Evolutionary conservation across 1,140 invertebrate genomes (phyloP), one percentile per base, ranked within the genome.

Genomic region (Diachasmimorpha longicaudata): DNA sequence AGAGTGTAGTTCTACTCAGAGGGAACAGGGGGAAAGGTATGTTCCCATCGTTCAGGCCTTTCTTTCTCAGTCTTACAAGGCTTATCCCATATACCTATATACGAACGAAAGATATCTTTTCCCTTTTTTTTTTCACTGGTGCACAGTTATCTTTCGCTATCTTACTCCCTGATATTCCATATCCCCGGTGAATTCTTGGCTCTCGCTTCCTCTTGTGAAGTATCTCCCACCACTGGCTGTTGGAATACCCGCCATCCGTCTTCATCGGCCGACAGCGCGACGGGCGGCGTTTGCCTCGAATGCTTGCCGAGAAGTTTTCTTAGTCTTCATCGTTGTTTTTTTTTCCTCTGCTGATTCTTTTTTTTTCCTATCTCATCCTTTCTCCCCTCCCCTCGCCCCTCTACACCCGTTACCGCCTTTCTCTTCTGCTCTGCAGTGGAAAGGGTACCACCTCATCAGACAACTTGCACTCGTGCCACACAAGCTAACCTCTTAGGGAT

Each of bases 231-330:
- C 72, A 72, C 68, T 39, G 42, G 69, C 52, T 21, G 74, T 39
- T 63, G 70, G 81, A 79, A 85, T 83, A 86, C 83, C 84, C 87
- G 84, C 87, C 86, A 89, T 89, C 84, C 87, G 85, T 89, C 88
- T 89, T 89, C 88, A 89, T 89, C 88, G 88, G 88, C 82, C 87
- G 88, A 89, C 88, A 89, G 88, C 88, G 80, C 88, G 85, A 89
- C 88, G 88, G 88, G 87, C 87, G 87, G 88, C 87, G 86, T 89
- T 89, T 89, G 87, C 87, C 85, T 89, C 88, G 86, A 89, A 88
- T 86, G 85, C 86, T 87, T 87, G 84, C 86, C 85, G 85, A 86
- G 82, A 83, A 85, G 83, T 85, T 85, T 87, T 86, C 85, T 87
- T 85, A 84, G 82, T 87, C 83, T 85, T 85, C 79, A 79, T 81